Evolutionary conservation across 2,113 vertebrate species (phyloP).

Genomic region (Chloropsis cyanopogon): DNA sequence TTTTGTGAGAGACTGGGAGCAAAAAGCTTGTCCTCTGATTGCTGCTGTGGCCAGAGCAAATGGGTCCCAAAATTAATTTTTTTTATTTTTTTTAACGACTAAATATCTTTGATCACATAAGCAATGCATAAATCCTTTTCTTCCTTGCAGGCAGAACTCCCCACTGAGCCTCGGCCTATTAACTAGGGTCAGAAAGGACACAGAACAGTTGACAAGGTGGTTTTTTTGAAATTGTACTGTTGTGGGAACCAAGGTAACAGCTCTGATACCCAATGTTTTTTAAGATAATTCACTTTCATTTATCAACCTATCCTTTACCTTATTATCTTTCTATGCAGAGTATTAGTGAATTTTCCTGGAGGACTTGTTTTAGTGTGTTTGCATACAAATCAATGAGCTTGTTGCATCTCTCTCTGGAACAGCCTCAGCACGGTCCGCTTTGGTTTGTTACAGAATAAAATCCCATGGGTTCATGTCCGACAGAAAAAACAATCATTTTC

Average conservation of each 20-base stretch:
- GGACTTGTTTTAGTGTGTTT: not conserved
- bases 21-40: not conserved
- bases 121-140: not conserved
- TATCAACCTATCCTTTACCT: not conserved
- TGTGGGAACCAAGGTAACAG: not conserved
- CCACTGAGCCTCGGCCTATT: not conserved
- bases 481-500: not conserved
- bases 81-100: not conserved
- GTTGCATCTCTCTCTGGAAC: not conserved
- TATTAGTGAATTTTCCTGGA: not conserved
- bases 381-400: not conserved
- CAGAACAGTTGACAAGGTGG: not conserved
- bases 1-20: not conserved
- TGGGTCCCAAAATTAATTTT: not conserved
- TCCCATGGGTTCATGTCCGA: not conserved
- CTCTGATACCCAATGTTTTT: not conserved
- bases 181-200: constrained; percentile 7
- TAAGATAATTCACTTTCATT: not conserved
- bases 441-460: not conserved
- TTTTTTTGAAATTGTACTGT: not conserved
- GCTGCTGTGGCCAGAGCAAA: not conserved
- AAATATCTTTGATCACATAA: not conserved
- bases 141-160: not conserved
- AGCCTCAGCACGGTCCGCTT: not conserved
- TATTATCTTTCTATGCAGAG: not conserved